Conservation (phyloP, 2,888 invertebrate species). For the Ethmia dodecea region DNA sequence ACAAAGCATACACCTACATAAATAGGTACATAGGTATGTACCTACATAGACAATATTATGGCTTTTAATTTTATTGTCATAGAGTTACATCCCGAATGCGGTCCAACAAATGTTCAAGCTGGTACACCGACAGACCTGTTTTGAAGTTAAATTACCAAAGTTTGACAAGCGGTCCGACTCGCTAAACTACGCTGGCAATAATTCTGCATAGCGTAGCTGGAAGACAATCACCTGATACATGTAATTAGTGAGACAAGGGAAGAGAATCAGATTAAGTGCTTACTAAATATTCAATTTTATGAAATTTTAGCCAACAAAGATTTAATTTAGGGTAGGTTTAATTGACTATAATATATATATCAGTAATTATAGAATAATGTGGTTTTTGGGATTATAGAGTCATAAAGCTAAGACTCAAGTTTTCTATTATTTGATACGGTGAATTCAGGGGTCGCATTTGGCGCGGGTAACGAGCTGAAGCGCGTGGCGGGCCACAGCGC, state of each 20-base stretch:
- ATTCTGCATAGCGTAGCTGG: slow-evolving; percentile 54
- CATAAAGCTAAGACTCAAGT: too few relatives aligned
- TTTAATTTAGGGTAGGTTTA: too few relatives aligned
- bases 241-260: slow-evolving; percentile 23
- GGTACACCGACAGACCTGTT: slow-evolving; percentile 57
- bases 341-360: not conserved
- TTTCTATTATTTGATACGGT: too few relatives aligned
- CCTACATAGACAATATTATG: too few relatives aligned
- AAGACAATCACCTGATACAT: slow-evolving; percentile 50
- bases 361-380: not conserved
- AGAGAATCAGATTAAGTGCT: too few relatives aligned
- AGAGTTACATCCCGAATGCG: slow-evolving; percentile 37
- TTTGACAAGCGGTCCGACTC: slow-evolving; percentile 69
- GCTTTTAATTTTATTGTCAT: slow-evolving; percentile 35
- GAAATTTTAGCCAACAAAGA: too few relatives aligned
- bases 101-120: slow-evolving; percentile 52
- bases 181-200: slow-evolving; percentile 67
- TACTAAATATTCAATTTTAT: too few relatives aligned
- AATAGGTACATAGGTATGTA: too few relatives aligned
- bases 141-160: slow-evolving; percentile 76
- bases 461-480: not conserved
- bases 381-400: not conserved
- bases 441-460: not conserved
- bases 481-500: slow-evolving; percentile 2
- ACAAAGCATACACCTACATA: too few relatives aligned